Evolutionary conservation across 2,113 vertebrate species (phyloP).

Genomic region (Beaufortia kweichowensis): DNA sequence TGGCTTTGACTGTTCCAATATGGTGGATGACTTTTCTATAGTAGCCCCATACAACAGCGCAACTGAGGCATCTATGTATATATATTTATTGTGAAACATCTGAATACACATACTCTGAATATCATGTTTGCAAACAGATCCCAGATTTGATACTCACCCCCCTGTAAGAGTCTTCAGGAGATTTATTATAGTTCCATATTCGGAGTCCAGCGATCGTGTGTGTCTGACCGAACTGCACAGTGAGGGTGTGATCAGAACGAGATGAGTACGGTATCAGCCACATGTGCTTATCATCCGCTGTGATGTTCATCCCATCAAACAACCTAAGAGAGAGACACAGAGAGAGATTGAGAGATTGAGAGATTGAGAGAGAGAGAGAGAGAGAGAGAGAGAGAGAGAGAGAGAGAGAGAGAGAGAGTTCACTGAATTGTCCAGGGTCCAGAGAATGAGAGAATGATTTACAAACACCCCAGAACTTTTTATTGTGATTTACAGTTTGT

Average conservation of each 20-base stretch:
- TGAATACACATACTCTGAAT: too few species aligned
- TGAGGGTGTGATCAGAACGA: constrained; percentile 82
- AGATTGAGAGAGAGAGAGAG: too few species aligned
- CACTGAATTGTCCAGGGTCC: too few species aligned
- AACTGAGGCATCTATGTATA: too few species aligned
- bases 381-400: too few species aligned
- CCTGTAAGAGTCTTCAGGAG: constrained; percentile 94
- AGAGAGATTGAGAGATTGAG: neutral
- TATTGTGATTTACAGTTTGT: neutral
- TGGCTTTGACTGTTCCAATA: too few species aligned
- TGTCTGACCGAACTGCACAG: constrained; percentile 76
- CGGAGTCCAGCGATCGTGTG: constrained; percentile 88
- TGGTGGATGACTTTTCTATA: too few species aligned
- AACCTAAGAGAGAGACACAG: constrained; percentile 73
- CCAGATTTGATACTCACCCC: constrained; percentile 79
- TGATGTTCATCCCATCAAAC: constrained; percentile 91
- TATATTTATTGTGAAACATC: too few species aligned
- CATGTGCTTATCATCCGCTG: constrained; percentile 90
- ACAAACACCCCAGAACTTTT: neutral
- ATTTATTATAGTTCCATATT: constrained; percentile 99
- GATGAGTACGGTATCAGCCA: constrained; percentile 92
- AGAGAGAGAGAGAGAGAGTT: too few species aligned
- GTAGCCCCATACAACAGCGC: too few species aligned
- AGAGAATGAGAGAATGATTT: too few species aligned
- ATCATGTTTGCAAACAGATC: neutral